Evolutionary conservation across 2,113 vertebrate species (phyloP).

Genomic region (Haplochromis vanheusdeni): DNA sequence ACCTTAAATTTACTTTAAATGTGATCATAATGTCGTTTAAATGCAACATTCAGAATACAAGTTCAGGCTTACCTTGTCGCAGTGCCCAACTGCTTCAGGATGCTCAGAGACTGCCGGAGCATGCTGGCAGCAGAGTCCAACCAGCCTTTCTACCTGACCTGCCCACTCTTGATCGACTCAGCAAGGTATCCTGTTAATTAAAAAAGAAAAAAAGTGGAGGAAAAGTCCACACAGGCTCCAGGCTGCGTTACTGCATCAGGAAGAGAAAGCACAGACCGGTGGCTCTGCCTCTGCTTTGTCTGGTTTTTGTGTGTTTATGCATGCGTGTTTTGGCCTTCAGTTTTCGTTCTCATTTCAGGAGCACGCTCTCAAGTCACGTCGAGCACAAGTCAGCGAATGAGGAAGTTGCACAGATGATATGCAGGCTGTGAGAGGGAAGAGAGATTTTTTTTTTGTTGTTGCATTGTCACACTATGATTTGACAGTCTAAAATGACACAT

Average conservation of each 20-base stretch:
- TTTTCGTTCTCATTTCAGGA: constrained; percentile 50
- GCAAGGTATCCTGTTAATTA: background rate
- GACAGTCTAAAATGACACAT: background rate
- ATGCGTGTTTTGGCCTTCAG: background rate
- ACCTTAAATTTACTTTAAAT: background rate
- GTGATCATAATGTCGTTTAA: background rate
- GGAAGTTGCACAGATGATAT: constrained; percentile 63
- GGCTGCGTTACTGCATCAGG: background rate
- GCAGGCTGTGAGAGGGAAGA: constrained; percentile 19
- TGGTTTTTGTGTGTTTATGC: background rate
- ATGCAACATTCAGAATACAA: background rate
- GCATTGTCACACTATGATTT: constrained; percentile 8
- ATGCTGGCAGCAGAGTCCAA: constrained; percentile 42
- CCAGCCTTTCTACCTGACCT: background rate
- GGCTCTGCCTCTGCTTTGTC: background rate
- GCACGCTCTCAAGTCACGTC: background rate
- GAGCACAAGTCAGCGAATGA: constrained; percentile 45
- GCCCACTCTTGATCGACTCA: background rate
- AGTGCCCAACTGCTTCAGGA: constrained; percentile 68
- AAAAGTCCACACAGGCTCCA: background rate
- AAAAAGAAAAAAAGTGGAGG: background rate
- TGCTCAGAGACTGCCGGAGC: constrained; percentile 71
- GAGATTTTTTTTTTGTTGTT: background rate
- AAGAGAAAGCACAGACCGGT: background rate
- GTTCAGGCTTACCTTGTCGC: constrained; percentile 35